phyloP scores from a whole-genome alignment of 1,140 invertebrate genomes.

The Drosophila busckii region DNA sequence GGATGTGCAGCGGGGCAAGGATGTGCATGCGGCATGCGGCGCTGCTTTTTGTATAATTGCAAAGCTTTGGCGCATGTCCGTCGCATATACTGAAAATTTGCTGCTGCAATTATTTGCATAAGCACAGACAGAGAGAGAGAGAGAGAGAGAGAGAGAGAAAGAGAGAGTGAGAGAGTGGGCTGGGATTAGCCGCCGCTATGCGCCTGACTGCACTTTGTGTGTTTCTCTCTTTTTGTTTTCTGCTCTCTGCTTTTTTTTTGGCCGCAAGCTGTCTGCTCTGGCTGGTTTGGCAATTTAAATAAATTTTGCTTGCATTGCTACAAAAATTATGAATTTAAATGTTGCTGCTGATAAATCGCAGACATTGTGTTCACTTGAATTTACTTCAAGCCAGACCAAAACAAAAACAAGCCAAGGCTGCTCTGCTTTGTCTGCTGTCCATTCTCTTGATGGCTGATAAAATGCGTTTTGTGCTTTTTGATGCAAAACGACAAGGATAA shows the following conservation, averaged over 20 bases:
- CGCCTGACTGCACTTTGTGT: conserved; percentile 16
- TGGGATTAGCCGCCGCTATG: conserved; percentile 44
- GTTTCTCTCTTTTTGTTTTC: background rate
- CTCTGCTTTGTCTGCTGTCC: too few relatives aligned
- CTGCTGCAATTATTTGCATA: conserved; percentile 60
- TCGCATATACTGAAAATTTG: conserved; percentile 32
- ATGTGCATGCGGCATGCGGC: conserved; percentile 26
- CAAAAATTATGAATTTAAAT: conserved; percentile 73
- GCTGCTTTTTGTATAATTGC: conserved; percentile 56
- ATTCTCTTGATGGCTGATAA: conserved; percentile 65
- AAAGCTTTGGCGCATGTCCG: conserved; percentile 21
- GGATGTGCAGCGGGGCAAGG: too few relatives aligned
- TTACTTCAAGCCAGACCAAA: too few relatives aligned
- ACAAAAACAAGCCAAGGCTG: too few relatives aligned
- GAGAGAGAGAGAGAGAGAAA: background rate
- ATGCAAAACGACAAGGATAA: conserved; percentile 31
- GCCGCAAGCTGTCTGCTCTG: conserved; percentile 23
- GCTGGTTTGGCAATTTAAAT: conserved; percentile 50
- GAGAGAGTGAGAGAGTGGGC: conserved; percentile 47
- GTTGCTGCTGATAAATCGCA: conserved; percentile 56
- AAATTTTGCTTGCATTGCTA: conserved; percentile 33
- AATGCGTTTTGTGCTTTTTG: conserved; percentile 52
- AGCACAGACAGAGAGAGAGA: conserved; percentile 47
- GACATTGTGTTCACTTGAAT: too few relatives aligned
- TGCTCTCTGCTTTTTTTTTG: background rate